Percentiles rank a stretch among this genome's conserved stretches.
Conservation (phyloP, 2,888 invertebrate species). For the Elegia similella region DNA sequence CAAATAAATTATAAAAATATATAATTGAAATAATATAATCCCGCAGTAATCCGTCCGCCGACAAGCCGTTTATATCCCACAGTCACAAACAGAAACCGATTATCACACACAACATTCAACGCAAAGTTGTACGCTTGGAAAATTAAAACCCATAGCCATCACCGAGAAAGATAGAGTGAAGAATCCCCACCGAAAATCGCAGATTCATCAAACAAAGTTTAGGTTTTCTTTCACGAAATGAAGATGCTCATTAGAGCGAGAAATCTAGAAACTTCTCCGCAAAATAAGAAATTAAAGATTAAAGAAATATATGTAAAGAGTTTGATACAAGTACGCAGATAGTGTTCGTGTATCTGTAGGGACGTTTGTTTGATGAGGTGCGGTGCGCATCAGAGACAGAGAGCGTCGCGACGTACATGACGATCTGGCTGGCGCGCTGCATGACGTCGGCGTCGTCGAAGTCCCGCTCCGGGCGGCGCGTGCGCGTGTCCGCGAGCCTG, state of each 20-base stretch:
- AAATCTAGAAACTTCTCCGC: too few species aligned
- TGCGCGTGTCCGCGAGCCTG: conserved; percentile 72
- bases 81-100: conserved; percentile 29
- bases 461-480: conserved; percentile 75
- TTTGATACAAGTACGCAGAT: too few species aligned
- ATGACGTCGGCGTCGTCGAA: conserved; percentile 90
- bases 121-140: conserved; percentile 44
- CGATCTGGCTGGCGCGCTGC: conserved; percentile 93
- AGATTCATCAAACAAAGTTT: conserved; percentile 67
- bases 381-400: conserved; percentile 45
- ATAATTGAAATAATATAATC: neutral
- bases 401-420: conserved; percentile 85
- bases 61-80: conserved; percentile 7
- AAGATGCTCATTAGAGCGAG: neutral
- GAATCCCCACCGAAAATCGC: conserved; percentile 60
- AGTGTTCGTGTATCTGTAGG: neutral
- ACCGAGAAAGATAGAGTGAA: conserved; percentile 53
- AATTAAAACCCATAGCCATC: conserved; percentile 65
- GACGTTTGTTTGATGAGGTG: conserved; percentile 64
- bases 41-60: neutral
- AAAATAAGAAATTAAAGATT: too few species aligned
- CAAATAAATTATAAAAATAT: neutral
- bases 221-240: neutral
- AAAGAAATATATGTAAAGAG: too few species aligned
- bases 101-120: conserved; percentile 44